Conservation (phyloP, 2,113 vertebrate species). For the Lamprologus callipterus region DNA sequence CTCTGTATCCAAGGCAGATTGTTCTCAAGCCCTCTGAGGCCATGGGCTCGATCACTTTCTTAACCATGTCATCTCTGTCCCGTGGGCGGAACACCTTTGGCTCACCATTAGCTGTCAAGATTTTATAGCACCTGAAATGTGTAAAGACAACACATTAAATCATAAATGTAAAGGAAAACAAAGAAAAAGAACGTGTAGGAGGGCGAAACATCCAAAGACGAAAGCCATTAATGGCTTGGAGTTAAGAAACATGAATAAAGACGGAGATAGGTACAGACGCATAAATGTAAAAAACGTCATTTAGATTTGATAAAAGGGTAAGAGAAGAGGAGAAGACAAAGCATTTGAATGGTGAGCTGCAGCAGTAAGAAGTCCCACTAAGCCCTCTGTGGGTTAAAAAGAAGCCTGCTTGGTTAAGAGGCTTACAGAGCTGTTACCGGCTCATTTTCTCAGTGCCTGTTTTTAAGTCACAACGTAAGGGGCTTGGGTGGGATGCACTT, state of each 20-base stretch:
- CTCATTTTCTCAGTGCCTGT: slow-evolving; percentile 58
- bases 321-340: neutral
- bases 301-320: neutral
- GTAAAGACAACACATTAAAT: neutral
- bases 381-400: slow-evolving; percentile 55
- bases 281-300: neutral
- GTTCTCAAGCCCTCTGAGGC: slow-evolving; percentile 96
- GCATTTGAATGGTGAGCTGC: slow-evolving; percentile 1
- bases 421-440: slow-evolving; percentile 58
- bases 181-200: neutral
- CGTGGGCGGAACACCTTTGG: slow-evolving; percentile 88
- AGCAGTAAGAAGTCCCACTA: slow-evolving; percentile 21
- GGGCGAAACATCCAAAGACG: neutral
- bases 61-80: slow-evolving; percentile 91
- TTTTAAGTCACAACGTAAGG: slow-evolving; percentile 51
- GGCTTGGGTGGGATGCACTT: slow-evolving; percentile 59
- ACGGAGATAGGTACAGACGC: neutral
- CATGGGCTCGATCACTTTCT: slow-evolving; percentile 98
- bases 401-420: slow-evolving; percentile 60
- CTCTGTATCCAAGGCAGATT: slow-evolving; percentile 94
- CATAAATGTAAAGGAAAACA: neutral
- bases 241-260: neutral
- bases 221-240: neutral
- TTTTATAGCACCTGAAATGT: slow-evolving; percentile 87
- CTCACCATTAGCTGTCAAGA: slow-evolving; percentile 87